A percentile compares a stretch with the other conserved stretches of the same genome.
These are phyloP conservation scores for Darevskia mixta DNA, from an alignment of 2,797 vertebrate genomes.

Conservation along the genomic window DNA sequence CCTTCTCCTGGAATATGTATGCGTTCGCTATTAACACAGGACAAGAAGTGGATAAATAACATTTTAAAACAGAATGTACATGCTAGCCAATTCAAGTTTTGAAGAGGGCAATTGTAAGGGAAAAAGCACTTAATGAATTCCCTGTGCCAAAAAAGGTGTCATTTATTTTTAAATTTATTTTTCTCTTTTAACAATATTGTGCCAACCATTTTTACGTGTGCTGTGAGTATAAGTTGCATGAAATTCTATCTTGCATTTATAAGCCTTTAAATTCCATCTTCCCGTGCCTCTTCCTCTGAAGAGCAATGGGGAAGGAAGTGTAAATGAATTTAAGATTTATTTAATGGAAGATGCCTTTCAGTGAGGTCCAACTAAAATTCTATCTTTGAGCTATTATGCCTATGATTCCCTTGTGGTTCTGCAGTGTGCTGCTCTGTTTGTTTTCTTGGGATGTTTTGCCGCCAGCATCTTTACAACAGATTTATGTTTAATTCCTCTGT, in stretches of 20 bases:
- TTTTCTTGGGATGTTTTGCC: neutral
- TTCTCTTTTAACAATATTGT: neutral
- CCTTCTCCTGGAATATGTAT: too few relatives aligned
- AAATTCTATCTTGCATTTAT: neutral
- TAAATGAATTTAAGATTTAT: neutral
- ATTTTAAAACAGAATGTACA: neutral
- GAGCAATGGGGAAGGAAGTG: neutral
- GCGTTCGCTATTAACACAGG: too few relatives aligned
- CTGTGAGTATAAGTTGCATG: neutral
- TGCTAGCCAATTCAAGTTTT: neutral
- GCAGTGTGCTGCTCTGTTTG: neutral
- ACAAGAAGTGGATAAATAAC: neutral
- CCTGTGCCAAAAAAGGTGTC: neutral
- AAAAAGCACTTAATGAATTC: neutral
- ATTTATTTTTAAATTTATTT: too few relatives aligned
- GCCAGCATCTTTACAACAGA: neutral
- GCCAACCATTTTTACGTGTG: neutral
- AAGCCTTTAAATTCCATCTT: neutral
- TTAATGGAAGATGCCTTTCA: neutral
- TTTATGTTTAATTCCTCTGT: constrained; percentile 20
- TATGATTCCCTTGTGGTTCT: neutral
- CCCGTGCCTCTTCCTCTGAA: neutral
- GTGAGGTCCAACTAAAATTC: neutral
- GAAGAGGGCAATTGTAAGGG: neutral
- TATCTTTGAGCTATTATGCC: neutral